Evolutionary conservation across 2,797 vertebrate species (phyloP).

Genomic region (Melanotaenia trifasciata): DNA sequence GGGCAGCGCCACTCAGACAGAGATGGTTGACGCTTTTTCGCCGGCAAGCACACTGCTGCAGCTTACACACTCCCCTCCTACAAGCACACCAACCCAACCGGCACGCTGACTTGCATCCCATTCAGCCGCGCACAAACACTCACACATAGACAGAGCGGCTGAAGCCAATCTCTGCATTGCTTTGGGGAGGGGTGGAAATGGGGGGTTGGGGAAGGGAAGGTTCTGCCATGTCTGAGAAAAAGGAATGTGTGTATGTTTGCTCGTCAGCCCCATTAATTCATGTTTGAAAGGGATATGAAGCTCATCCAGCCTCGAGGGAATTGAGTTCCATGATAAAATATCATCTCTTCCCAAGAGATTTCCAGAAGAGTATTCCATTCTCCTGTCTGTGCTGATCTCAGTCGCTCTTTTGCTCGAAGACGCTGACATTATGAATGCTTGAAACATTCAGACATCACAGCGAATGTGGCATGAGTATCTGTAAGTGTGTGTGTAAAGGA

Average conservation of each 20-base stretch:
- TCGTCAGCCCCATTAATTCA: constrained; percentile 54
- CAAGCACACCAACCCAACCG: constrained; percentile 17
- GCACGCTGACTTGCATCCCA: constrained; percentile 45
- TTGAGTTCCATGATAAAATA: constrained; percentile 27
- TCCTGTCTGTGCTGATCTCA: constrained; percentile 16
- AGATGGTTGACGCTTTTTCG: constrained; percentile 37
- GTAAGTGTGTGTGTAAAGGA: background rate
- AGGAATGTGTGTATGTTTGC: constrained; percentile 23
- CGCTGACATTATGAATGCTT: constrained; percentile 28
- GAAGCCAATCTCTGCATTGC: constrained; percentile 37
- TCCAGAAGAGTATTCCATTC: constrained; percentile 31
- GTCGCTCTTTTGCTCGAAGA: background rate
- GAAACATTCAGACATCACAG: constrained; percentile 37
- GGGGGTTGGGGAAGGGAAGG: constrained; percentile 36
- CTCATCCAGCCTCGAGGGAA: constrained; percentile 34
- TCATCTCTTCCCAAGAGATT: constrained; percentile 31
- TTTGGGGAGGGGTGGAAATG: constrained; percentile 21
- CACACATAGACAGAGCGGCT: constrained; percentile 19
- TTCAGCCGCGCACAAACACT: constrained; percentile 19
- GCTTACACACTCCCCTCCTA: constrained; percentile 23
- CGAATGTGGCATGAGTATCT: constrained; percentile 3
- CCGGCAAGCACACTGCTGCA: constrained; percentile 36
- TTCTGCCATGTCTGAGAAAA: constrained; percentile 28
- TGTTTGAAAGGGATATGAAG: constrained; percentile 57
- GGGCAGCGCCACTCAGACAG: constrained; percentile 31